Evolutionary conservation across 2,888 invertebrate genomes (phyloP).

Genomic region (Leptopilina myrica): DNA sequence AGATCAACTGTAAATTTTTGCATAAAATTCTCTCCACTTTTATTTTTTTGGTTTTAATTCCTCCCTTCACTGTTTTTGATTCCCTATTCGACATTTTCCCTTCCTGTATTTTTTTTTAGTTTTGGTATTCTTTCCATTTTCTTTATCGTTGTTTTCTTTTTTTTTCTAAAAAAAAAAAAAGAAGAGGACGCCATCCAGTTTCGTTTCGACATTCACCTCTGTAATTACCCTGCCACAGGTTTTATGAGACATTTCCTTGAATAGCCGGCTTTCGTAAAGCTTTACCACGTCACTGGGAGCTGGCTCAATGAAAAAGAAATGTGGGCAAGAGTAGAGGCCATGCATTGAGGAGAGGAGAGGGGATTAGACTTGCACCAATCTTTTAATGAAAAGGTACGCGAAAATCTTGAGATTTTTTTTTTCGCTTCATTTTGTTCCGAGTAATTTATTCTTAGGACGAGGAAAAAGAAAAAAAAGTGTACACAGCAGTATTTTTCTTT

Average conservation of each 20-base stretch:
- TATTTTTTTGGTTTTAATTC: not conserved
- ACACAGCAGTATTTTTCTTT: conserved; percentile 27
- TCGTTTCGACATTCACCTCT: conserved; percentile 55
- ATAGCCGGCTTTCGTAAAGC: conserved; percentile 57
- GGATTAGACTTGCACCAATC: conserved; percentile 57
- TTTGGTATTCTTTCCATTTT: conserved; percentile 35
- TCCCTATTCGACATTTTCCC: conserved; percentile 42
- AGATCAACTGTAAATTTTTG: conserved; percentile 36
- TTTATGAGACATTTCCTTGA: conserved; percentile 59
- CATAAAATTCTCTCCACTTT: conserved; percentile 49
- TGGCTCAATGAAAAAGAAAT: conserved; percentile 56
- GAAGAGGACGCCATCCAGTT: conserved; percentile 46
- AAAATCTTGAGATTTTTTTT: conserved; percentile 44
- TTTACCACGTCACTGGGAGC: conserved; percentile 55
- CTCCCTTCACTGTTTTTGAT: conserved; percentile 1
- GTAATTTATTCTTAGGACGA: conserved; percentile 18
- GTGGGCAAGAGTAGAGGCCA: conserved; percentile 53
- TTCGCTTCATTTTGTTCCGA: conserved; percentile 36
- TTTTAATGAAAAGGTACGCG: conserved; percentile 56
- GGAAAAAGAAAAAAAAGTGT: not conserved
- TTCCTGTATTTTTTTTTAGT: conserved; percentile 1
- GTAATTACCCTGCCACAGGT: conserved; percentile 57
- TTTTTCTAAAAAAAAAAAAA: conserved; percentile 2
- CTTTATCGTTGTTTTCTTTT: conserved; percentile 37
- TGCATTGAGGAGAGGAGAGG: conserved; percentile 32